Evolutionary conservation across 2,797 vertebrate genomes (phyloP).

Genomic region (Peromyscus nudipes): DNA sequence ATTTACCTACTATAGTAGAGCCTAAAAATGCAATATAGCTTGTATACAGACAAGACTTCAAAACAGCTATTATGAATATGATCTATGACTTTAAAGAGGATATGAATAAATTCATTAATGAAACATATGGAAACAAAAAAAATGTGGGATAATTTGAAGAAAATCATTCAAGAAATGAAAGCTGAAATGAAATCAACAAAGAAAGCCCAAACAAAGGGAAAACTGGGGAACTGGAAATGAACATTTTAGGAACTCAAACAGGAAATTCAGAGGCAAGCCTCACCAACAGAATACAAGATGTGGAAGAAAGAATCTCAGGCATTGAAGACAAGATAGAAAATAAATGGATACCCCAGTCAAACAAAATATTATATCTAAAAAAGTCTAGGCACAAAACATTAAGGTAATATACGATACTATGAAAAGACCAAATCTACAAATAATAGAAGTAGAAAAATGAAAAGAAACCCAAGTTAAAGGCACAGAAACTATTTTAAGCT

Average conservation of each 20-base stretch:
- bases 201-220: not conserved
- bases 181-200: not conserved
- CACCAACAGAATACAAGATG: not conserved
- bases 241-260: not conserved
- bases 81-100: not conserved
- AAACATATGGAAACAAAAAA: not conserved
- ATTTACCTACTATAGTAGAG: not conserved
- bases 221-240: not conserved
- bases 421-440: not conserved
- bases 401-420: not conserved
- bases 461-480: not conserved
- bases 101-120: not conserved
- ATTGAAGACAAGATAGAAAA: not conserved
- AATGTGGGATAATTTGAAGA: not conserved
- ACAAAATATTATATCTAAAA: not conserved
- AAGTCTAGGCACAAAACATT: not conserved
- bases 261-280: not conserved
- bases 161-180: not conserved
- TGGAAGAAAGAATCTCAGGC: not conserved
- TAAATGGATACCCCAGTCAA: not conserved
- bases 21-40: not conserved
- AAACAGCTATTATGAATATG: not conserved
- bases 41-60: not conserved
- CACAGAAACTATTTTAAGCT: not conserved
- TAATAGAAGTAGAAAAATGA: not conserved